A percentile compares a stretch with the other conserved stretches of the same genome.
Evolutionary conservation across 2,113 vertebrate species (phyloP).

Genomic region (Rhombomys opimus): DNA sequence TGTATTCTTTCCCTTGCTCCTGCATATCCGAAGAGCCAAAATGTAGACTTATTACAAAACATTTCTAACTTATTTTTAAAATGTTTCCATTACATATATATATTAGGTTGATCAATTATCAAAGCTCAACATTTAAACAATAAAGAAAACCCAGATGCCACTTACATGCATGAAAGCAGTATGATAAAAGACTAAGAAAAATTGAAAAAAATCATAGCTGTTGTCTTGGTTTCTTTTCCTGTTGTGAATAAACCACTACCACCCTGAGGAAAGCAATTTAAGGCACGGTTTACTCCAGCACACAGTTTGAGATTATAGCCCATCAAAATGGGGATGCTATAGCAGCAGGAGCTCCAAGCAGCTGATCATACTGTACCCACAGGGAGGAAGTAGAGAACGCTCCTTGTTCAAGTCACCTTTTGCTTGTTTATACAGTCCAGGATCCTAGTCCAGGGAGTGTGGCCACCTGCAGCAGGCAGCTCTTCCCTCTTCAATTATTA

Average conservation of each 20-base stretch:
- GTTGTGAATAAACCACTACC: not conserved
- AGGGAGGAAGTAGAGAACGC: not conserved
- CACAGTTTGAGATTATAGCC: not conserved
- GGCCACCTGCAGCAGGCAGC: not conserved
- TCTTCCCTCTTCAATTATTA: not conserved
- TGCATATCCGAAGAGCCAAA: slow-evolving; percentile 48
- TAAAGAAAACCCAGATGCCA: not conserved
- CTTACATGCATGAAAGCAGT: not conserved
- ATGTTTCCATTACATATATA: slow-evolving; percentile 14
- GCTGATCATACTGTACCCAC: not conserved
- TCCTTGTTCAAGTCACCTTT: not conserved
- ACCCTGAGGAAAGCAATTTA: not conserved
- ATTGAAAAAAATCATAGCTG: not conserved
- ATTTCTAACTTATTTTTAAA: not conserved
- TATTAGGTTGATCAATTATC: not conserved
- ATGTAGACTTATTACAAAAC: slow-evolving; percentile 59
- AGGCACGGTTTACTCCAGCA: not conserved
- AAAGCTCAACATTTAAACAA: slow-evolving; percentile 49
- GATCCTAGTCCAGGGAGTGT: not conserved
- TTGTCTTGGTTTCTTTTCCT: not conserved
- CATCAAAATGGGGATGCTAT: not conserved
- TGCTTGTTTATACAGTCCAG: not conserved
- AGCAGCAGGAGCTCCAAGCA: not conserved
- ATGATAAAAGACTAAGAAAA: not conserved
- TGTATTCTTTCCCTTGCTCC: slow-evolving; percentile 21